Evolutionary conservation across 1,140 invertebrate genomes (phyloP).

Genomic region (Onthophagus taurus): DNA sequence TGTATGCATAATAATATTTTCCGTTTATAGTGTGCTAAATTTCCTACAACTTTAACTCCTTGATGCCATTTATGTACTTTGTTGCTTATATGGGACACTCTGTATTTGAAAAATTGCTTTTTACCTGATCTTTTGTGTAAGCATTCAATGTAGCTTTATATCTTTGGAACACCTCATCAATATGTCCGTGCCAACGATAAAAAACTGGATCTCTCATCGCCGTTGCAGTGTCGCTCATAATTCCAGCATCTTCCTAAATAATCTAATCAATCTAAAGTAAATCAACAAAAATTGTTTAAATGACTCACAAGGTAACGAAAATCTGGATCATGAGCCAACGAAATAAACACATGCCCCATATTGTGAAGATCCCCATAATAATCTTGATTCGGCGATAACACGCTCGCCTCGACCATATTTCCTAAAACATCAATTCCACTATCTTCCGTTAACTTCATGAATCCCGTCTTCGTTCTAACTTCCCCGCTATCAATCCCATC

Average conservation of each 20-base stretch:
- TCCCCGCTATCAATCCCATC: slow-evolving; percentile 53
- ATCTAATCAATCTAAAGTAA: not conserved
- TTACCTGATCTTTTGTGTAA: slow-evolving; percentile 50
- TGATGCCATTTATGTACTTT: too few relatives aligned
- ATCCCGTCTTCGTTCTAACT: not conserved
- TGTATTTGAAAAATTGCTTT: slow-evolving; percentile 1
- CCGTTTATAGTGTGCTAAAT: too few relatives aligned
- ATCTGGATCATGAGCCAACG: slow-evolving; percentile 63
- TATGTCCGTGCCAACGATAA: slow-evolving; percentile 73
- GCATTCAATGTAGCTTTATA: slow-evolving; percentile 60
- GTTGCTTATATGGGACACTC: too few relatives aligned
- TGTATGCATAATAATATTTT: too few relatives aligned
- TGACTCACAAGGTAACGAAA: slow-evolving; percentile 51
- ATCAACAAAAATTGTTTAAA: slow-evolving; percentile 8
- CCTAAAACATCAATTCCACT: slow-evolving; percentile 71
- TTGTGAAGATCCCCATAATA: slow-evolving; percentile 71
- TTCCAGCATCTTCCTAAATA: slow-evolving; percentile 48
- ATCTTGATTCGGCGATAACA: slow-evolving; percentile 55
- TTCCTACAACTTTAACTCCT: not conserved
- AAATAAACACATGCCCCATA: slow-evolving; percentile 55
- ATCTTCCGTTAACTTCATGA: slow-evolving; percentile 44
- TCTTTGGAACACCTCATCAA: slow-evolving; percentile 70
- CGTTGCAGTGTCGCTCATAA: slow-evolving; percentile 56
- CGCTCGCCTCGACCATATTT: slow-evolving; percentile 67
- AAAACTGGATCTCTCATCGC: slow-evolving; percentile 78